A percentile compares a stretch with the other conserved stretches of the same genome.
Conservation (phyloP, 2,797 vertebrate genomes). For the Peromyscus nudipes region DNA sequence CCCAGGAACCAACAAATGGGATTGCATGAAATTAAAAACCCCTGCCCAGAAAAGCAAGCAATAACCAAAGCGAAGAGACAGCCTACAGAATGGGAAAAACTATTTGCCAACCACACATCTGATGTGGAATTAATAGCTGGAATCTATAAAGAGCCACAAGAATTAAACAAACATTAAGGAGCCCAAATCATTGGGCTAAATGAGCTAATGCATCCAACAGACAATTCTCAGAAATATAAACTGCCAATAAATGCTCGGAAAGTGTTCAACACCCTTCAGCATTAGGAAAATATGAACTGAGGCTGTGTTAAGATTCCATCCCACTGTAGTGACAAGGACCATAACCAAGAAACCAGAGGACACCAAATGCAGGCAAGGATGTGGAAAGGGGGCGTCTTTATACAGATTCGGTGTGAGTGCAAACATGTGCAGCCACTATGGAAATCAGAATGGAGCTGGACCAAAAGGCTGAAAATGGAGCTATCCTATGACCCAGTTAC, state of each 20-base stretch:
- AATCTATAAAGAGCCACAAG: neutral
- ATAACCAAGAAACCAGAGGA: neutral
- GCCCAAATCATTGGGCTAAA: neutral
- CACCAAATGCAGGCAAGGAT: neutral
- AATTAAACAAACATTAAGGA: neutral
- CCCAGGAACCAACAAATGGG: neutral
- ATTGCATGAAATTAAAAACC: neutral
- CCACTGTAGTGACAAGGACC: neutral
- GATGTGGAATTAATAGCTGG: neutral
- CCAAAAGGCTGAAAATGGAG: neutral
- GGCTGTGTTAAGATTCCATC: neutral
- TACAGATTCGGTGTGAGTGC: neutral
- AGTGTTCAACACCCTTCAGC: no score
- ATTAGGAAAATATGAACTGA: neutral
- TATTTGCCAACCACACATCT: neutral
- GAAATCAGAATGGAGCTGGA: neutral
- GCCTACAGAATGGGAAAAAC: neutral
- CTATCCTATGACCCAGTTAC: neutral
- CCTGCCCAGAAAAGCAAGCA: neutral
- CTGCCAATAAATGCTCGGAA: neutral
- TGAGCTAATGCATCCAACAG: neutral
- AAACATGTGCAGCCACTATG: neutral
- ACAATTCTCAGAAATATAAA: neutral
- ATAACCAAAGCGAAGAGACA: neutral
- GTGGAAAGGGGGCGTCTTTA: neutral